A percentile compares a stretch with the other conserved stretches of the same genome.
Conservation (phyloP, 2,888 invertebrate species). For the Hyppa rectilinea region DNA sequence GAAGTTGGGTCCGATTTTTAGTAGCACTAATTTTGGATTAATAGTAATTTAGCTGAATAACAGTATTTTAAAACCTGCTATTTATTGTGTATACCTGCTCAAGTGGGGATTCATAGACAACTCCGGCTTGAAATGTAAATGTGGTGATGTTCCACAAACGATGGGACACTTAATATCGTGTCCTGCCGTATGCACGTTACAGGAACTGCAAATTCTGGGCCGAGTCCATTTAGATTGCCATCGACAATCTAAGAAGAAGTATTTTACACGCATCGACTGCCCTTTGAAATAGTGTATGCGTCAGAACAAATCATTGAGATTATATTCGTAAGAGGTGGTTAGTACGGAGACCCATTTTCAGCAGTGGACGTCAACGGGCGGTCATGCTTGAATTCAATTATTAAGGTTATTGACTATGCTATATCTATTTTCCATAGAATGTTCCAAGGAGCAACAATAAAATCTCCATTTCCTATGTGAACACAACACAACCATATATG, state of each 20-base stretch:
- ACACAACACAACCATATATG: conserved; percentile 30
- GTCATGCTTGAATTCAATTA: background rate
- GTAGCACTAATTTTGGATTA: background rate
- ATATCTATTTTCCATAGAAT: background rate
- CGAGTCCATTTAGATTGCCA: too few relatives aligned
- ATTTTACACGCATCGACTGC: background rate
- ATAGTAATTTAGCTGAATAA: too few relatives aligned
- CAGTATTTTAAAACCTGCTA: too few relatives aligned
- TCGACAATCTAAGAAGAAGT: too few relatives aligned
- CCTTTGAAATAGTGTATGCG: background rate
- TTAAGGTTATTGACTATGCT: background rate
- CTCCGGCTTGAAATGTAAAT: too few relatives aligned
- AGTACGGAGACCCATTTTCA: conserved; percentile 33
- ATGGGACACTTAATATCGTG: too few relatives aligned
- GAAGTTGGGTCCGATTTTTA: background rate
- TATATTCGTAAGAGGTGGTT: background rate
- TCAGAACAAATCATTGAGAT: background rate
- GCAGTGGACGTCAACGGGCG: conserved; percentile 36
- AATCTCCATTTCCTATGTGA: conserved; percentile 28
- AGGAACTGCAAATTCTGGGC: too few relatives aligned
- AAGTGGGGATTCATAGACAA: too few relatives aligned
- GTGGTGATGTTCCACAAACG: too few relatives aligned
- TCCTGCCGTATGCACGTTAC: too few relatives aligned
- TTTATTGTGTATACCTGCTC: too few relatives aligned
- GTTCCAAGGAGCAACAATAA: background rate